Base-by-base conservation (phyloP, 1,140 invertebrate species). In the Drosophila melanogaster region DNA sequence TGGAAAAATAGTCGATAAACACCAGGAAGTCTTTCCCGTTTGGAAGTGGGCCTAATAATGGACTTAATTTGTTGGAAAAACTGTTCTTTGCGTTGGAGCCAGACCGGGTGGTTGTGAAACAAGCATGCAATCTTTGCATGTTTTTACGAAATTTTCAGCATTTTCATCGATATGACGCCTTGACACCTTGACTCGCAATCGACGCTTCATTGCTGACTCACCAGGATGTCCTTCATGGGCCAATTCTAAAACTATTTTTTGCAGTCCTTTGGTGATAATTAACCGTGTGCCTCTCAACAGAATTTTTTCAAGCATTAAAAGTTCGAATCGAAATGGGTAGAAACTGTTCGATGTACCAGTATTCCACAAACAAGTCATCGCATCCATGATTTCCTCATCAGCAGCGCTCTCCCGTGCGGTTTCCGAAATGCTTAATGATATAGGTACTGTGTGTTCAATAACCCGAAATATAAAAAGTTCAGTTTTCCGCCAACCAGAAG, bases 161-260 rank as follows among this genome's bases (percentile, higher is more conserved):
- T n/a, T n/a, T n/a, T n/a, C n/a, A n/a, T n/a, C n/a, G n/a, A n/a
- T n/a, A n/a, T n/a, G n/a, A n/a, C n/a, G n/a, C n/a, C n/a, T n/a
- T n/a, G n/a, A n/a, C n/a, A n/a, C n/a, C n/a, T n/a, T n/a, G n/a
- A n/a, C n/a, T n/a, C n/a, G n/a, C n/a, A n/a, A 41, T 41, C 15
- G 7, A 17, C 40, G 15, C 15, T 41, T 17, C 15, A 41, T 41
- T 7, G 7, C 6, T n/a, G 15, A 41, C 40, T 38, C 19, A 19
- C 19, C 19, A 19, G 19, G 19, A 19, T 2, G 19, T 40, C 49
- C 57, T 46, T 50, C 44, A 50, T 37, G 46, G 26, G 46, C 37
- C 26, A 41, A 15, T 41, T 41, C 40, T 8, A 41, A 6, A 17
- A 41, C 40, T 41, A 15, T 41, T 41, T 41, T 41, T 8, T 8